Base-by-base conservation (phyloP, 1,140 invertebrate genomes). In the Caenorhabditis tropicalis region DNA sequence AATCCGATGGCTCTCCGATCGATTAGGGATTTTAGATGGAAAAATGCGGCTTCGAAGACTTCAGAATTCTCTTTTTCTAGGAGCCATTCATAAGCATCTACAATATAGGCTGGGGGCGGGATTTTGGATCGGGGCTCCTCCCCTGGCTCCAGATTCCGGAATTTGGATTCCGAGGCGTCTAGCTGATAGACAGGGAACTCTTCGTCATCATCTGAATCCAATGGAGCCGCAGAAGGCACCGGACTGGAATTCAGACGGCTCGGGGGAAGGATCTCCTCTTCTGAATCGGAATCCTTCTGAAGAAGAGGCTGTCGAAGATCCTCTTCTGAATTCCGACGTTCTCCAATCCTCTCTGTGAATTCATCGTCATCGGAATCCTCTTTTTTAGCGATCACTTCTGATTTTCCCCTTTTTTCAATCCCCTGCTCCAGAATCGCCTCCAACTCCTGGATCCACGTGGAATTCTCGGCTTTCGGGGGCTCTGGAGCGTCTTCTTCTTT, bases 201-300 rank as follows among this genome's bases (percentile, higher is more conserved):
- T 15, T 81, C 79, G 16, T 81, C 79, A 51, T 79, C 74, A 24
- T 79, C 74, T 9, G 74, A 79, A 48, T 79, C 74, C 29, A 49
- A 7, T 12, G n/a, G n/a, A n/a, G n/a, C n/a, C n/a, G n/a, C n/a
- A n/a, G n/a, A n/a, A n/a, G n/a, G n/a, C n/a, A n/a, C n/a, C n/a
- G n/a, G n/a, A n/a, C n/a, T n/a, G n/a, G n/a, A n/a, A n/a, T n/a
- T n/a, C n/a, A n/a, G n/a, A n/a, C n/a, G n/a, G n/a, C n/a, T n/a
- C n/a, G n/a, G n/a, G n/a, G n/a, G n/a, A n/a, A n/a, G n/a, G n/a
- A n/a, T n/a, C n/a, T n/a, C n/a, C n/a, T n/a, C n/a, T n/a, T n/a
- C n/a, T n/a, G n/a, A n/a, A n/a, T n/a, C n/a, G n/a, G n/a, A n/a
- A n/a, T n/a, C n/a, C n/a, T n/a, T n/a, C n/a, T n/a, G n/a, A n/a